Evolutionary conservation across 2,797 vertebrate species (phyloP).

Genomic region (Coregonus sp.): DNA sequence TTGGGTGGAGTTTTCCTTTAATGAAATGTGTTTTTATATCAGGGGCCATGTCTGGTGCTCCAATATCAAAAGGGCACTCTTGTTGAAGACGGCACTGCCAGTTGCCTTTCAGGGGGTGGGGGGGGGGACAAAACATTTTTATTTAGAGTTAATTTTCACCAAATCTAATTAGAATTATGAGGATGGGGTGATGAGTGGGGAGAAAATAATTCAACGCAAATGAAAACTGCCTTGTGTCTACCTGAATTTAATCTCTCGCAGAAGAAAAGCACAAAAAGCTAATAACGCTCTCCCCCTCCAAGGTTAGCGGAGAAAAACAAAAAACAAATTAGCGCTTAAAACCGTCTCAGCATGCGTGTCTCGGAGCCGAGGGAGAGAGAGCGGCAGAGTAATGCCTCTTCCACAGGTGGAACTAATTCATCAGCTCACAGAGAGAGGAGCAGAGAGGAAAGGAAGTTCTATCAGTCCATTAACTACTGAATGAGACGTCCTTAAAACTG

Average conservation of each 20-base stretch:
- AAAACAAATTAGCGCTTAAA: constrained; percentile 65
- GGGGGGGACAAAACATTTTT: constrained; percentile 56
- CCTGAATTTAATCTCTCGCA: constrained; percentile 61
- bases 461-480: neutral
- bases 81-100: neutral
- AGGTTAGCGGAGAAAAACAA: constrained; percentile 63
- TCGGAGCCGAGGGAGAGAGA: constrained; percentile 31
- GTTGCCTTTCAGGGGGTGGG: neutral
- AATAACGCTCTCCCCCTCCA: constrained; percentile 62
- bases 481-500: neutral
- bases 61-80: constrained; percentile 42
- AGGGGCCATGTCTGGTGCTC: constrained; percentile 28
- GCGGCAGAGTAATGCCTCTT: constrained; percentile 4
- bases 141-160: constrained; percentile 73
- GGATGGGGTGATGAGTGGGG: constrained; percentile 31
- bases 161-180: constrained; percentile 77
- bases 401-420: constrained; percentile 37
- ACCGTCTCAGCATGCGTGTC: constrained; percentile 12
- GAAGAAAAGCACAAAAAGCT: constrained; percentile 51
- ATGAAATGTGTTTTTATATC: constrained; percentile 52
- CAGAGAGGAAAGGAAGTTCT: neutral
- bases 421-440: constrained; percentile 3
- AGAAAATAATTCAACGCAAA: constrained; percentile 66
- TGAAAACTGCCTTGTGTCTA: constrained; percentile 72
- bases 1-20: constrained; percentile 23